Conservation (phyloP, 2,113 vertebrate species). For the Balaeniceps rex region DNA sequence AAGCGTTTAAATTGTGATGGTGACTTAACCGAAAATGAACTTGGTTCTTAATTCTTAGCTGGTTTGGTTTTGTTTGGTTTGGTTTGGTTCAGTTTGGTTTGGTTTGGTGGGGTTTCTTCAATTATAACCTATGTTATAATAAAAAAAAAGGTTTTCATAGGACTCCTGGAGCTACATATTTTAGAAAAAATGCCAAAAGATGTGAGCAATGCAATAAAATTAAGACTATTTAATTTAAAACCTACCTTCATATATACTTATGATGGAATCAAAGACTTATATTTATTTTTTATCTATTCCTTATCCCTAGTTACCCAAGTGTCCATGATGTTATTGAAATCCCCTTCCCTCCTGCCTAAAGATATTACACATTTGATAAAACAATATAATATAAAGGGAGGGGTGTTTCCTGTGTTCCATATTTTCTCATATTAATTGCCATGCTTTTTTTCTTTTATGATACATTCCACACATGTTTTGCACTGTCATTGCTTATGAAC, state of each 20-base stretch:
- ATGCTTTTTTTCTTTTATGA: neutral
- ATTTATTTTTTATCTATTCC: neutral
- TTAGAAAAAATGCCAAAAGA: neutral
- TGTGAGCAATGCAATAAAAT: neutral
- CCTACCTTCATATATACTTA: neutral
- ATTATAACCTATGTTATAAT: neutral
- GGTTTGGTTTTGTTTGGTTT: neutral
- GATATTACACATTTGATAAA: neutral
- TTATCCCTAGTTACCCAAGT: neutral
- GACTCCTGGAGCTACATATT: neutral
- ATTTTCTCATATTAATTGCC: neutral
- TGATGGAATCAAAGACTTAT: neutral
- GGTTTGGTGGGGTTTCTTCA: too few species aligned
- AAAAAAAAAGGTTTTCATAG: neutral
- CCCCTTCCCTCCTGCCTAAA: accelerated
- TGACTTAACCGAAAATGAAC: neutral
- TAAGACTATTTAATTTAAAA: neutral
- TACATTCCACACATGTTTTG: neutral
- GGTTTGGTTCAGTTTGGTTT: too few species aligned
- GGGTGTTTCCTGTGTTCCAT: neutral
- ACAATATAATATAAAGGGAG: neutral
- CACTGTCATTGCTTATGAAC: neutral
- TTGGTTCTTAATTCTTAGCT: neutral
- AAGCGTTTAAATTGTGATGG: accelerated
- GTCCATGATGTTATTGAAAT: neutral